phyloP scores from a whole-genome alignment of 2,888 invertebrate species.

The Luffia ferchaultella region DNA sequence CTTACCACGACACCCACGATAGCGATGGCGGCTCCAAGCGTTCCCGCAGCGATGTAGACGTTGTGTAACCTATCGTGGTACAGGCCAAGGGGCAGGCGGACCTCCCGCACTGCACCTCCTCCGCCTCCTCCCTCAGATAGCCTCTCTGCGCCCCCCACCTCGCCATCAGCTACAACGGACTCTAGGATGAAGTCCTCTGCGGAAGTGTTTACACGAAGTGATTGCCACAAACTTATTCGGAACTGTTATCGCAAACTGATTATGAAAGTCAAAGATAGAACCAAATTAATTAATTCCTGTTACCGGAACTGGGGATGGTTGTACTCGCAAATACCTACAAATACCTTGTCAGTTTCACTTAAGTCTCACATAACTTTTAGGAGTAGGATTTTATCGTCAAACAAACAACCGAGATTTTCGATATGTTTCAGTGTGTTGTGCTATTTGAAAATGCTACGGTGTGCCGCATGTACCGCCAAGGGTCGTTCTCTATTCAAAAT shows the following conservation, averaged over 20 bases:
- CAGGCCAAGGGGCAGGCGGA: conserved; percentile 65
- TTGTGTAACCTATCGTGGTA: conserved; percentile 75
- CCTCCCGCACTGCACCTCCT: conserved; percentile 48
- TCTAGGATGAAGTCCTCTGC: conserved; percentile 77
- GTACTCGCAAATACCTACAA: too few relatives aligned
- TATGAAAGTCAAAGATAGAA: not conserved
- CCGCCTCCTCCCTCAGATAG: conserved; percentile 33
- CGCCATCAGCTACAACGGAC: conserved; percentile 62
- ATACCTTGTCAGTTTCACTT: too few relatives aligned
- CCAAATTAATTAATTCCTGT: not conserved
- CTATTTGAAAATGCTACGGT: too few relatives aligned
- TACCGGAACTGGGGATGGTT: too few relatives aligned
- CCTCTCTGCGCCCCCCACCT: conserved; percentile 42
- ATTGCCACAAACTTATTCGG: not conserved
- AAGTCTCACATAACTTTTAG: too few relatives aligned
- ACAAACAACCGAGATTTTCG: too few relatives aligned
- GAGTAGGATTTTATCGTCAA: too few relatives aligned
- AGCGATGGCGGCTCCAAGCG: conserved; percentile 76
- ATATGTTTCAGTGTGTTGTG: too few relatives aligned
- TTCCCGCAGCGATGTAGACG: conserved; percentile 81
- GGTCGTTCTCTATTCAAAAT: too few relatives aligned
- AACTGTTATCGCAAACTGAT: not conserved
- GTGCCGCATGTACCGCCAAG: too few relatives aligned
- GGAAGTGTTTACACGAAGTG: conserved; percentile 16
- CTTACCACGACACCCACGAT: conserved; percentile 78